These are phyloP conservation scores for Panzeria rudis DNA, from an alignment of 2,888 invertebrate species.

Conservation along the genomic window DNA sequence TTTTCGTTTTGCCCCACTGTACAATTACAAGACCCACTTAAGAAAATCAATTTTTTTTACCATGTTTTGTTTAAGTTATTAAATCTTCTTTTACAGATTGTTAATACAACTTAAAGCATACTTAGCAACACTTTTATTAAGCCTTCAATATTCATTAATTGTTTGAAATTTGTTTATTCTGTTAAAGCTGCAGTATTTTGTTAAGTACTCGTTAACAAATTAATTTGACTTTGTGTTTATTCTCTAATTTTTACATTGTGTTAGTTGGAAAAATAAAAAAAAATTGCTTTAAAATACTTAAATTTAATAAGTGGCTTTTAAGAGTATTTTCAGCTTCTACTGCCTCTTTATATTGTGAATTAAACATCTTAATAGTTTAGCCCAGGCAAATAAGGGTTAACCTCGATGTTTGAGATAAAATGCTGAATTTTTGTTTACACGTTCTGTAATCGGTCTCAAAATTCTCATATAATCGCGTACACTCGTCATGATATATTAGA, in stretches of 20 bases:
- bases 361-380: too few species aligned
- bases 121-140: conserved; percentile 26
- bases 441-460: too few species aligned
- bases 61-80: not conserved
- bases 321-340: not conserved
- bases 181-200: not conserved
- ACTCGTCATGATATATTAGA: too few species aligned
- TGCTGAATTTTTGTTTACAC: too few species aligned
- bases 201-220: not conserved
- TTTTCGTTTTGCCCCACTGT: not conserved
- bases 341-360: not conserved
- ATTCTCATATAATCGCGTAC: too few species aligned
- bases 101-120: conserved; percentile 2
- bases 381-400: too few species aligned
- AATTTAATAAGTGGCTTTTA: conserved; percentile 37
- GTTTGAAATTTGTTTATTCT: not conserved
- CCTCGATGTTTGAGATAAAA: too few species aligned
- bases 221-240: not conserved
- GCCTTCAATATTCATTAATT: conserved; percentile 6
- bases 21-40: conserved; percentile 1
- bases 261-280: too few species aligned
- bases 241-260: not conserved
- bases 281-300: too few species aligned
- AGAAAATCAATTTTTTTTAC: not conserved
- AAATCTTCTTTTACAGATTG: not conserved